Conservation (phyloP, 2,113 vertebrate genomes). For the Daubentonia madagascariensis region DNA sequence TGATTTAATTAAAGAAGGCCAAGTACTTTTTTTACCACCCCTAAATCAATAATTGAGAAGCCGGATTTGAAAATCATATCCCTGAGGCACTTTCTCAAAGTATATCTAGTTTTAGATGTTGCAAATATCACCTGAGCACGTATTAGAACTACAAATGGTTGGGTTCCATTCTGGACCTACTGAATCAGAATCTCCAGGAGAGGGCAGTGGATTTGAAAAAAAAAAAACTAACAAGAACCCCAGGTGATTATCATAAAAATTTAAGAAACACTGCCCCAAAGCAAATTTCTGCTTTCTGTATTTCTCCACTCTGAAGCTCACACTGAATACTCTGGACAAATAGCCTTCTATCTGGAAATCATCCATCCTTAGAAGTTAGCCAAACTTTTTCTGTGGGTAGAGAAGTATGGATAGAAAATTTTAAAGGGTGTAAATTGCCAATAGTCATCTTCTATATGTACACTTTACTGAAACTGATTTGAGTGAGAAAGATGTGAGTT, state of each 20-base stretch:
- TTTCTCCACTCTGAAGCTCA: background rate
- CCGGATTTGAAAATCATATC: background rate
- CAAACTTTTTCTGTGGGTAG: background rate
- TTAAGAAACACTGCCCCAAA: background rate
- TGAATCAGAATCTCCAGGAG: background rate
- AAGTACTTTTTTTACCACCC: background rate
- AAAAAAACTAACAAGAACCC: background rate
- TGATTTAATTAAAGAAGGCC: background rate
- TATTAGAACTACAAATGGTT: background rate
- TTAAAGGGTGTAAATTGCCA: slow-evolving; percentile 12
- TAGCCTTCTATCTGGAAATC: background rate
- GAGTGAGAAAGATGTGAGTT: background rate
- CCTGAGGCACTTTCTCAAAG: slow-evolving; percentile 27
- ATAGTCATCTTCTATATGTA: background rate
- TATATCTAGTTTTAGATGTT: background rate
- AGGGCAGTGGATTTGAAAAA: background rate
- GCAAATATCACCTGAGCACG: background rate
- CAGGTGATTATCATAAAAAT: background rate
- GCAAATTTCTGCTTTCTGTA: background rate
- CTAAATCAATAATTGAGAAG: background rate
- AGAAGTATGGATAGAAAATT: background rate
- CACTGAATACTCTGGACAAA: background rate
- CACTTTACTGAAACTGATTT: background rate
- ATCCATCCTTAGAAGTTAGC: background rate
- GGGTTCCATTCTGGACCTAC: background rate